Base-by-base conservation (phyloP, 2,797 vertebrate species). In the Moxostoma hubbsi region DNA sequence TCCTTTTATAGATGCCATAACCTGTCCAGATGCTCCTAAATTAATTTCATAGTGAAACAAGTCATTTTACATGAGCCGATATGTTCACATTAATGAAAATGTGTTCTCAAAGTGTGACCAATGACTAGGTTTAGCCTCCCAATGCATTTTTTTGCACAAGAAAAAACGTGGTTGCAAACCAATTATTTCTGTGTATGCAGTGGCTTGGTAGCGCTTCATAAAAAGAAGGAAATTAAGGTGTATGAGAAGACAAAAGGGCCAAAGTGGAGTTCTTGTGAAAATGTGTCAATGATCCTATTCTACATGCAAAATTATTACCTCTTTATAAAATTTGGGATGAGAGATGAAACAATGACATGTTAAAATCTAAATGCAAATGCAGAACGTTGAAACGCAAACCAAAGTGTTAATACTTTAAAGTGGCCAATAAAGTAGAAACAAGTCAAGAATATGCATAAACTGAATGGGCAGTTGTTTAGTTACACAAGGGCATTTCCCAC, bases 401-500 rank as follows among this genome's bases (percentile, higher is more conserved):
- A 63, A 8, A 24, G 24, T 24, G 24, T 24, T 2, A 24, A 24
- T 24, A 24, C 24, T 24, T 24, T 24, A 24, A 2, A 6, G 12
- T 57, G 16, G 43, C 6, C 54, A 47, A 18, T 18, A 46, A 67
- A 58, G n/a, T 13, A 43, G 9, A 55, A 15, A 54, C 15, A 13
- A 62, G 64, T 67, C 8, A 47, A 36, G 9, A 15, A 53, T 59
- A 61, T 74, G 15, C 13, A 67, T 58, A 54, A 68, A 36, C 24
- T 53, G 18, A 10, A 62, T 13, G 59, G n/a, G 57, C 9, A 51
- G 54, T 54, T 13, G 62, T 10, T 58, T 18, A 64, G 47, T 16
- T 53, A 7, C 49, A 53, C 47, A 36, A 49, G 74, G 61, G 61
- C 36, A 46, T 53, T 83, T 79, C 11, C 63, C 72, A 16, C 11